phyloP scores from a whole-genome alignment of 2,797 vertebrate species.

The Zalophus californianus region DNA sequence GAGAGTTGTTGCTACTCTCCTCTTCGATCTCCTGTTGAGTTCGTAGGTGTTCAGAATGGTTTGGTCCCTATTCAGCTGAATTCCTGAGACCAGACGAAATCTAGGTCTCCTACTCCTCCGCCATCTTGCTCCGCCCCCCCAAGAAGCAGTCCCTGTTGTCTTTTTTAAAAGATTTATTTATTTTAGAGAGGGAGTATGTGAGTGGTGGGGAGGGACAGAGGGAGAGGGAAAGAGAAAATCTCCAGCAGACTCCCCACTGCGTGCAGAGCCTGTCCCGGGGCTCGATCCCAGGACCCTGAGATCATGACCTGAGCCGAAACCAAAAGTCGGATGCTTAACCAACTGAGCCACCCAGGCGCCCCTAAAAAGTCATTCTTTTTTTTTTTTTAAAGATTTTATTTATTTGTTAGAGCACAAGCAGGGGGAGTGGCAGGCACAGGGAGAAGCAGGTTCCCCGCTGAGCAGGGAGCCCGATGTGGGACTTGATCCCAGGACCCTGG shows the following conservation, averaged over 20 bases:
- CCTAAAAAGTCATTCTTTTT: not conserved
- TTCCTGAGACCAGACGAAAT: too few relatives aligned
- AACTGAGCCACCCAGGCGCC: not conserved
- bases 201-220: not conserved
- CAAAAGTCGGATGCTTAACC: not conserved
- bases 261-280: not conserved
- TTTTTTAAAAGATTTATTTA: not conserved
- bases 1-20: too few relatives aligned
- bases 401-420: not conserved
- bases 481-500: not conserved
- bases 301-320: not conserved
- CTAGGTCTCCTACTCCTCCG: too few relatives aligned
- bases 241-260: not conserved
- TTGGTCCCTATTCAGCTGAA: too few relatives aligned
- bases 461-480: not conserved
- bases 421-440: not conserved
- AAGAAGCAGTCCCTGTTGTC: too few relatives aligned
- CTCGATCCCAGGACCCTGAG: not conserved
- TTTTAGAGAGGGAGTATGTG: not conserved
- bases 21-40: too few relatives aligned
- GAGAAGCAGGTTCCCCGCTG: not conserved
- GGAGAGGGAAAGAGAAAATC: not conserved
- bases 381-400: not conserved
- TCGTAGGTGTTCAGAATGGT: too few relatives aligned
- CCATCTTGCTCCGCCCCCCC: too few relatives aligned